phyloP scores from a whole-genome alignment of 2,888 invertebrate species.

The Volucella inanis region DNA sequence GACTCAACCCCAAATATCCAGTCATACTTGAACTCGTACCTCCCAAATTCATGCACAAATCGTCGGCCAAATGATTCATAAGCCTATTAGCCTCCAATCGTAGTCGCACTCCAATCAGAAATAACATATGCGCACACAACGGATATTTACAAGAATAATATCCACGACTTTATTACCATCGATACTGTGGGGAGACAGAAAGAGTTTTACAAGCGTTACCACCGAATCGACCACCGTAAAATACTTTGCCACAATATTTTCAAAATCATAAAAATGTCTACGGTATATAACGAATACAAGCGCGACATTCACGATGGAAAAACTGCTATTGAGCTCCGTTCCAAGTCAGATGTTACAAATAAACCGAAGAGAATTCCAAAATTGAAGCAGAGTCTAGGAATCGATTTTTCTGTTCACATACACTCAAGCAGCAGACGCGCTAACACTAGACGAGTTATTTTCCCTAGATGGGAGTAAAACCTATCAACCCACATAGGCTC shows the following conservation, averaged over 20 bases:
- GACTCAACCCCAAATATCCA: neutral
- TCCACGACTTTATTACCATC: slow-evolving; percentile 60
- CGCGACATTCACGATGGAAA: slow-evolving; percentile 45
- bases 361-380: slow-evolving; percentile 27
- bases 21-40: slow-evolving; percentile 6
- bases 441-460: too few species aligned
- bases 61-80: slow-evolving; percentile 69
- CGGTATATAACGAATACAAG: slow-evolving; percentile 38
- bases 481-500: slow-evolving; percentile 29
- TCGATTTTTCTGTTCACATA: slow-evolving; percentile 49
- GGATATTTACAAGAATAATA: slow-evolving; percentile 63
- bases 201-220: slow-evolving; percentile 45
- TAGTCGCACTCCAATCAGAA: neutral
- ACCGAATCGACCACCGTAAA: slow-evolving; percentile 17
- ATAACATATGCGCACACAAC: slow-evolving; percentile 50
- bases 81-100: slow-evolving; percentile 49
- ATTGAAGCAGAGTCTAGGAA: slow-evolving; percentile 39
- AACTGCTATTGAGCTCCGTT: slow-evolving; percentile 14
- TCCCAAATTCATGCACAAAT: slow-evolving; percentile 54
- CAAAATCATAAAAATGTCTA: slow-evolving; percentile 67
- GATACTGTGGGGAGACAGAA: slow-evolving; percentile 44
- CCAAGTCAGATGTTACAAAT: slow-evolving; percentile 18
- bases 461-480: too few species aligned
- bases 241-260: slow-evolving; percentile 58
- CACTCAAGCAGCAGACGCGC: too few species aligned